A percentile compares a stretch with the other conserved stretches of the same genome.
Evolutionary conservation across 2,797 vertebrate species (phyloP).

Genomic region (Ciconia nigra): DNA sequence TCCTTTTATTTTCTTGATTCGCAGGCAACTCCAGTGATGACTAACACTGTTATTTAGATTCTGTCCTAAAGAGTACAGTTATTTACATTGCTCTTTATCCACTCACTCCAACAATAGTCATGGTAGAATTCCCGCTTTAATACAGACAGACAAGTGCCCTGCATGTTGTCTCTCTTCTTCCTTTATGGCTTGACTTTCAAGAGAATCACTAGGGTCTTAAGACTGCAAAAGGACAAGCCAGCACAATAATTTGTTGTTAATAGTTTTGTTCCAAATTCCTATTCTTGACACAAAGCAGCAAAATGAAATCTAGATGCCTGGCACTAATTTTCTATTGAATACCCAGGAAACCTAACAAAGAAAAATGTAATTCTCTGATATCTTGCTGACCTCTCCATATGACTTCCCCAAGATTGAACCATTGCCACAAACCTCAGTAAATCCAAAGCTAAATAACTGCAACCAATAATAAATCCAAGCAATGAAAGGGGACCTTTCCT

Average conservation of each 20-base stretch:
- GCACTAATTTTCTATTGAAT: not conserved
- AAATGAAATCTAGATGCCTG: not conserved
- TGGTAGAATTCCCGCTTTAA: not conserved
- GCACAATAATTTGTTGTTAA: not conserved
- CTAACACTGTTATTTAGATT: not conserved
- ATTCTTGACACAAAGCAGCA: not conserved
- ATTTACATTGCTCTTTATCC: not conserved
- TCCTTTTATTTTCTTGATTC: not conserved
- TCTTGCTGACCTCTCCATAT: not conserved
- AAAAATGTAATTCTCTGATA: not conserved
- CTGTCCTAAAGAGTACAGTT: not conserved
- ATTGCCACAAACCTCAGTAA: not conserved
- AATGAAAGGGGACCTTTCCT: not conserved
- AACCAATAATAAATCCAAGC: not conserved
- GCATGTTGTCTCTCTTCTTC: not conserved
- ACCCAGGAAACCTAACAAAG: not conserved
- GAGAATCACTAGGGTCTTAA: not conserved
- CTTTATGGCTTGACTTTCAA: not conserved
- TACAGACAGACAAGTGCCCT: not conserved
- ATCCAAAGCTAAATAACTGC: not conserved
- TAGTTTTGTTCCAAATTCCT: not conserved
- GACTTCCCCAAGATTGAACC: not conserved
- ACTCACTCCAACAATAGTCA: not conserved
- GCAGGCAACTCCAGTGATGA: not conserved
- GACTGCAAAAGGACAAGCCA: not conserved